A percentile compares a stretch with the other conserved stretches of the same genome.
phyloP scores from a whole-genome alignment of 2,113 vertebrate species.

The human region DNA sequence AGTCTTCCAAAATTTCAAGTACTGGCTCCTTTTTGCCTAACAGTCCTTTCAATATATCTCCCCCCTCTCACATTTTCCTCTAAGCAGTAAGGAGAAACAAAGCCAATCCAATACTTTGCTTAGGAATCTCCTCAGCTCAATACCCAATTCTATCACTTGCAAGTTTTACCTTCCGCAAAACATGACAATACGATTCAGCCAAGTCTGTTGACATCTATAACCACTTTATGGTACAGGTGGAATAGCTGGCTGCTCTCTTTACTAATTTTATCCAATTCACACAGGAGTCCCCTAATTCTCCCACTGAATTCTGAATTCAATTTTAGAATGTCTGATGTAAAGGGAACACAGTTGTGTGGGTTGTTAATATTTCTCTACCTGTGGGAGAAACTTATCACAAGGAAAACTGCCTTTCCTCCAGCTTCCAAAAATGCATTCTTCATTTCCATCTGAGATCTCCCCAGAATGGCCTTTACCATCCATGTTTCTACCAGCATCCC shows the following conservation, averaged over 20 bases:
- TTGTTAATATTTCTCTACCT: background rate
- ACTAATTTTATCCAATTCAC: background rate
- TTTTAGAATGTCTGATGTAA: background rate
- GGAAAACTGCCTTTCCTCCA: background rate
- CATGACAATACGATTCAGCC: background rate
- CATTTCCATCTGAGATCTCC: background rate
- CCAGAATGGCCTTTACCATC: rapidly evolving
- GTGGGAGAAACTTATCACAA: background rate
- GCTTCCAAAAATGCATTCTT: background rate
- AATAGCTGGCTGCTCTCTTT: background rate
- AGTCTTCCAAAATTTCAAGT: background rate
- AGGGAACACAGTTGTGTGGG: background rate
- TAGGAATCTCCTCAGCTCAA: background rate
- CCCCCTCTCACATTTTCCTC: background rate
- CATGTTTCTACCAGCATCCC: rapidly evolving
- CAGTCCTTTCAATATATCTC: background rate
- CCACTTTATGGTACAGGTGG: background rate
- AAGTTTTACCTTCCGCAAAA: background rate
- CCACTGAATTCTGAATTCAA: background rate
- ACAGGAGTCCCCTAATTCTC: background rate
- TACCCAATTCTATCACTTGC: rapidly evolving
- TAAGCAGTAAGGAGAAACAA: background rate
- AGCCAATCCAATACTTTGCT: background rate
- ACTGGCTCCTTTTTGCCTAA: background rate
- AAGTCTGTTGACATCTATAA: too few species aligned